Conservation (phyloP, 2,797 vertebrate species). For the Heliangelus exortis region DNA sequence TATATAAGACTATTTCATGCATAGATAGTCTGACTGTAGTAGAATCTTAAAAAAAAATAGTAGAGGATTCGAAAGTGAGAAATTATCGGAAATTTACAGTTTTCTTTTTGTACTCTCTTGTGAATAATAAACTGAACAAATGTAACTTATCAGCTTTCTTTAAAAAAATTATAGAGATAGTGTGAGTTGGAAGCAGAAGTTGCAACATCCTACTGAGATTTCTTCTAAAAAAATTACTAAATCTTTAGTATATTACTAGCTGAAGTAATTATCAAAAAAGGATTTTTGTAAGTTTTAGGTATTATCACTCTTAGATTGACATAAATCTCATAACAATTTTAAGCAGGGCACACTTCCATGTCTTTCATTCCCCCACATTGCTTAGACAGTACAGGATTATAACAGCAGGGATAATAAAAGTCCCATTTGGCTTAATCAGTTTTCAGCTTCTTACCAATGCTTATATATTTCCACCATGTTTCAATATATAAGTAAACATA, state of each 20-base stretch:
- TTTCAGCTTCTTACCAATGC: background rate
- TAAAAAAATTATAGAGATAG: background rate
- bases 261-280: conserved; percentile 60
- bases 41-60: background rate
- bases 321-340: conserved; percentile 24
- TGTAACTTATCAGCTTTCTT: background rate
- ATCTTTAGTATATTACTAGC: conserved; percentile 33
- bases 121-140: background rate
- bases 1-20: background rate
- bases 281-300: conserved; percentile 37
- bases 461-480: conserved; percentile 1
- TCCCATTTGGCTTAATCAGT: conserved; percentile 25
- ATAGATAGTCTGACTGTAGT: background rate
- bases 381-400: background rate
- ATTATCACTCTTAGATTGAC: conserved; percentile 8
- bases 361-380: background rate
- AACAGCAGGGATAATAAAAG: conserved; percentile 20
- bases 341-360: background rate
- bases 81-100: background rate
- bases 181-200: background rate
- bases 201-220: conserved; percentile 1
- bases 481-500: conserved; percentile 4
- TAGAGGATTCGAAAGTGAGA: background rate
- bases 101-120: background rate
- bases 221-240: conserved; percentile 53